Conservation (phyloP, 2,797 vertebrate species). For the Florisuga fusca region DNA sequence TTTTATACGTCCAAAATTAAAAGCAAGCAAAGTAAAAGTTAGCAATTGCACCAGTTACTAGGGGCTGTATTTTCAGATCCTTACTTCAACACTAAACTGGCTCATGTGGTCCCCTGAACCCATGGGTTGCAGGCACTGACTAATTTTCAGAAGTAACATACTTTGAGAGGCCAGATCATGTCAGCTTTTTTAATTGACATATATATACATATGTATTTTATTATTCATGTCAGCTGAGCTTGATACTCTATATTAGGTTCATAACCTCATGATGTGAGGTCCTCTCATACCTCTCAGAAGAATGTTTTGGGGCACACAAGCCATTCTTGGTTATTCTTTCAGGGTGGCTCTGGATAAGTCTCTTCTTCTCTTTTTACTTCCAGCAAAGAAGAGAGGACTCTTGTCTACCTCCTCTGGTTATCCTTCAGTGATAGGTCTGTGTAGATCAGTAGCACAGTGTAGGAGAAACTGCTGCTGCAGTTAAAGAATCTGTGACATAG, state of each 20-base stretch:
- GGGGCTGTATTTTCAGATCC: neutral
- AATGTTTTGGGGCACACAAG: neutral
- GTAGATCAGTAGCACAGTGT: neutral
- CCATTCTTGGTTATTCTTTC: neutral
- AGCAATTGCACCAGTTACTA: neutral
- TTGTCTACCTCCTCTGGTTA: neutral
- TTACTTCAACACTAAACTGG: neutral
- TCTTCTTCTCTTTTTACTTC: neutral
- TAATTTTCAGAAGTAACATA: neutral
- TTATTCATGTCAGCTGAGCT: neutral
- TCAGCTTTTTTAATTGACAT: neutral
- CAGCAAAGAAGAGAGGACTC: too few relatives aligned
- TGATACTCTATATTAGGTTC: neutral
- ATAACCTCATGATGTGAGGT: neutral
- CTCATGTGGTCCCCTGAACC: neutral
- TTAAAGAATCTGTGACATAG: rapidly evolving
- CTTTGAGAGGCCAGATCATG: neutral
- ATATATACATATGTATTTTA: too few relatives aligned
- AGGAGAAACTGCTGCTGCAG: neutral
- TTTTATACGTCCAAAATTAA: conserved; percentile 40
- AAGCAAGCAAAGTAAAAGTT: conserved; percentile 49
- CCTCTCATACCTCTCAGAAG: neutral
- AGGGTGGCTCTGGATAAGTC: neutral
- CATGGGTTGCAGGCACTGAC: neutral
- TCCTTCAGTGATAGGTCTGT: neutral